Evolutionary conservation across 30 jellyfish, hydroid and myxozoan genomes (phyloP), one percentile per base, ranked within the genome.

Genomic region (Cassiopea andromeda): DNA sequence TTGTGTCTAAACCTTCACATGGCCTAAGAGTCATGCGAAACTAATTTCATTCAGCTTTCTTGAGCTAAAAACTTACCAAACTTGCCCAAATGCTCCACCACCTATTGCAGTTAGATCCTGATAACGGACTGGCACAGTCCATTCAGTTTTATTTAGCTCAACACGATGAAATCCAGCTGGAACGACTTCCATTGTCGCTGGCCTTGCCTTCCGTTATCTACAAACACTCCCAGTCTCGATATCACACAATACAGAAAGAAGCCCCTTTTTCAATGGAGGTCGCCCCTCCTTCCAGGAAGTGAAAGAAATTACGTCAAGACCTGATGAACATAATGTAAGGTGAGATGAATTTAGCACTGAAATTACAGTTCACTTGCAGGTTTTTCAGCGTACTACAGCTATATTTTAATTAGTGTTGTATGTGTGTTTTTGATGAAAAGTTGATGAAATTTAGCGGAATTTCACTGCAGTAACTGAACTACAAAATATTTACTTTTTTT

Each of bases 11-110:
- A 27, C 38, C 64, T 54, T 6, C 12, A 54, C 12, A 6, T 72
- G 81, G 81, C 81, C 81, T 72, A 72, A 72, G 17, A 4, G 7
- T 14, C 5, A 43, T 43, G 15, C 47, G 87, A 19, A 10, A 27
- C 43, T 77, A 75, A 50, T 15, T 68, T 50, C 75, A 16, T 47
- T 44, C 57, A 44, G 77, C 10, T 79, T n/a, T 19, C 64, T 67
- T 43, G 2, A 75, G 49, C 38, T 5, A 60, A 4, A 10, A 50
- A 82, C 72, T 80, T 75, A 95, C 99, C 99, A 91, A 15, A 95
- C 99, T 84, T 95, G 99, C 18, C 99, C 99, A 88, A 91, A 95
- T 6, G 99, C 99, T 19, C 99, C 99, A 13, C 97, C 92, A 49
- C 99, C 99, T 76, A 95, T 83, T 48, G 98, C 92, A 81, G 46